Conservation (phyloP, 2,113 vertebrate species). For the Ginglymostoma cirratum region DNA sequence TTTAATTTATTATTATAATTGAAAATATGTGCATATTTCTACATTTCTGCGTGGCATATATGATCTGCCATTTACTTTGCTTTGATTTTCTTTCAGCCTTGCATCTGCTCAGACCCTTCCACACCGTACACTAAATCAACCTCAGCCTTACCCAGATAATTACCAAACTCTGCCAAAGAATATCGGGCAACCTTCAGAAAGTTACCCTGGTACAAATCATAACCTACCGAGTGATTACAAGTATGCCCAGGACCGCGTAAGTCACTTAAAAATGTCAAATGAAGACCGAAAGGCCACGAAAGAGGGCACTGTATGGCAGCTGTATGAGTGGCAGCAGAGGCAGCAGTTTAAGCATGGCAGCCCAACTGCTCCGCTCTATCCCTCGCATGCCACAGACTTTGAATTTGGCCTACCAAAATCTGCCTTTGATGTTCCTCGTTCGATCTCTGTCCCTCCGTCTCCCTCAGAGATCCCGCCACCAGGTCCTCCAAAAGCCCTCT, state of each 20-base stretch:
- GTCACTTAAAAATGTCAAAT: constrained; percentile 92
- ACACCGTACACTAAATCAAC: constrained; percentile 68
- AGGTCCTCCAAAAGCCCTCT: constrained; percentile 66
- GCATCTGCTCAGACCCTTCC: constrained; percentile 69
- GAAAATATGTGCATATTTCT: neutral
- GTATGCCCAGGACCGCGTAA: constrained; percentile 89
- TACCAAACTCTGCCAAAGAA: constrained; percentile 90
- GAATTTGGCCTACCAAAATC: constrained; percentile 76
- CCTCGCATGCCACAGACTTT: constrained; percentile 65
- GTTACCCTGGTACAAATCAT: constrained; percentile 64
- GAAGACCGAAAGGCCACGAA: constrained; percentile 83
- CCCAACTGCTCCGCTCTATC: constrained; percentile 75
- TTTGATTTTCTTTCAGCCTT: constrained; percentile 45
- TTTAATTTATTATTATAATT: neutral
- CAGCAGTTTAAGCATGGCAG: constrained; percentile 95
- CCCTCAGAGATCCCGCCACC: constrained; percentile 82
- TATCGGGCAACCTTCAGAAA: constrained; percentile 63
- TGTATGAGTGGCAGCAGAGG: constrained; percentile 96
- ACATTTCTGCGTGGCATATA: neutral
- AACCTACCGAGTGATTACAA: constrained; percentile 94
- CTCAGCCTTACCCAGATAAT: constrained; percentile 63
- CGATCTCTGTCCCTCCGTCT: constrained; percentile 88
- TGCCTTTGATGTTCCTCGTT: constrained; percentile 83
- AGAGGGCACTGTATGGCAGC: constrained; percentile 94
- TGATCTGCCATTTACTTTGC: neutral